phyloP scores from a whole-genome alignment of 2,797 vertebrate genomes.

The Platalea minor region DNA sequence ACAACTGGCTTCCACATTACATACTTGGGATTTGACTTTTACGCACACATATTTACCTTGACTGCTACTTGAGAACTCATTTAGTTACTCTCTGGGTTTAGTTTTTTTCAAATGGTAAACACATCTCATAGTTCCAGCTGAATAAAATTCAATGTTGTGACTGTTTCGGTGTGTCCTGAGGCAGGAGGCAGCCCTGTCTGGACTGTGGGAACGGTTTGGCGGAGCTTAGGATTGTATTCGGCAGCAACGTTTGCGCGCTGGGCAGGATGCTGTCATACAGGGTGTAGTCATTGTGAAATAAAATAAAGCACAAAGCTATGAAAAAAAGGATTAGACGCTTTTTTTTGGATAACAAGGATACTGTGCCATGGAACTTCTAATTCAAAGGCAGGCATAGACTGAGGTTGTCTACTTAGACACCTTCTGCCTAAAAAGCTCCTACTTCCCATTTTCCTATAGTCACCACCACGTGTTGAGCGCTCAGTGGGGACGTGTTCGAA shows the following conservation, averaged over 20 bases:
- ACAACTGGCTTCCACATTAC: neutral
- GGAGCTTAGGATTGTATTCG: neutral
- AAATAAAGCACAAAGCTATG: neutral
- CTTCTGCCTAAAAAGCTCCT: constrained; percentile 48
- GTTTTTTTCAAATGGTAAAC: neutral
- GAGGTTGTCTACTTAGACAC: constrained; percentile 11
- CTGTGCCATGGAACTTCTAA: neutral
- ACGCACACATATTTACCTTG: neutral
- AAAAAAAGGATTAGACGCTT: neutral
- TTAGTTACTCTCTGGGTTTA: constrained; percentile 18
- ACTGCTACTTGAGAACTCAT: neutral
- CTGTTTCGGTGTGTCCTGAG: neutral
- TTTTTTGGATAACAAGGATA: neutral
- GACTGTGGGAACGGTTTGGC: neutral
- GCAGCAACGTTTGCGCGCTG: neutral
- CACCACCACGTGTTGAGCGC: constrained; percentile 14
- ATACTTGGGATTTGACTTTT: neutral
- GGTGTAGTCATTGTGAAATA: neutral
- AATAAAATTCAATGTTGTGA: constrained; percentile 18
- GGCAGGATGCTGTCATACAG: neutral
- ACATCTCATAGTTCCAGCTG: neutral
- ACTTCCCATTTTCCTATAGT: constrained; percentile 58
- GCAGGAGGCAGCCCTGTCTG: neutral
- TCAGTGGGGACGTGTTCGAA: constrained; percentile 53
- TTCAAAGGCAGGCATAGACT: constrained; percentile 30